Evolutionary conservation across 2,888 invertebrate species (phyloP).

Genomic region (Reticulitermes lucifugus): DNA sequence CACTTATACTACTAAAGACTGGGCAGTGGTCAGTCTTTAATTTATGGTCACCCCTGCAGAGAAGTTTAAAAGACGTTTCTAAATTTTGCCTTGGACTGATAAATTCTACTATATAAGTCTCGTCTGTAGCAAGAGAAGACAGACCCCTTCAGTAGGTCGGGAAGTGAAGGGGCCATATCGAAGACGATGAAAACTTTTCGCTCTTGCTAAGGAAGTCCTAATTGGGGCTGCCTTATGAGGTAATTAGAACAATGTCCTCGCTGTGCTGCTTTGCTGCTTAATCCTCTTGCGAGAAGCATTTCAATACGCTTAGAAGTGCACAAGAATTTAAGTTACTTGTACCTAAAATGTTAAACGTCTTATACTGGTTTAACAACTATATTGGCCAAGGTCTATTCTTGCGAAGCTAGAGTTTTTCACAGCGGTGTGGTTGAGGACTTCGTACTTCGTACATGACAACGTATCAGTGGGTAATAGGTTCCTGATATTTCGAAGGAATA

Average conservation of each 20-base stretch:
- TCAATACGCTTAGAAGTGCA: too few species aligned
- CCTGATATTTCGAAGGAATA: too few species aligned
- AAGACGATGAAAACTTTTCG: constrained; percentile 19
- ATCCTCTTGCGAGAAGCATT: not conserved
- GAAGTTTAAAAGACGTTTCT: not conserved
- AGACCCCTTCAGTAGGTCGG: not conserved
- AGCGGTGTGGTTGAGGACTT: too few species aligned
- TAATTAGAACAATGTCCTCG: constrained; percentile 21
- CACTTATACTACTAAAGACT: too few species aligned
- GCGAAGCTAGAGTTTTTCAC: too few species aligned
- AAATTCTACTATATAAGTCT: not conserved
- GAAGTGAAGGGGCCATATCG: constrained; percentile 18
- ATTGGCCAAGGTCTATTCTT: too few species aligned
- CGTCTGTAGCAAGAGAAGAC: not conserved
- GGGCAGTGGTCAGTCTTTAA: not conserved
- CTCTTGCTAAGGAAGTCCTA: constrained; percentile 8
- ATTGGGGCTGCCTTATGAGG: constrained; percentile 30
- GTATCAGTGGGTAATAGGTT: too few species aligned
- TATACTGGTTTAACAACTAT: too few species aligned
- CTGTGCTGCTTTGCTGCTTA: not conserved
- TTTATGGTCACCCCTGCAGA: too few species aligned
- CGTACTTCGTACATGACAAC: too few species aligned
- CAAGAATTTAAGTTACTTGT: too few species aligned
- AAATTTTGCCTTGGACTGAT: constrained; percentile 13
- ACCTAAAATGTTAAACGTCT: too few species aligned